Evolutionary conservation across 2,797 vertebrate species (phyloP).

Genomic region (Hypotaenidia philippensis): DNA sequence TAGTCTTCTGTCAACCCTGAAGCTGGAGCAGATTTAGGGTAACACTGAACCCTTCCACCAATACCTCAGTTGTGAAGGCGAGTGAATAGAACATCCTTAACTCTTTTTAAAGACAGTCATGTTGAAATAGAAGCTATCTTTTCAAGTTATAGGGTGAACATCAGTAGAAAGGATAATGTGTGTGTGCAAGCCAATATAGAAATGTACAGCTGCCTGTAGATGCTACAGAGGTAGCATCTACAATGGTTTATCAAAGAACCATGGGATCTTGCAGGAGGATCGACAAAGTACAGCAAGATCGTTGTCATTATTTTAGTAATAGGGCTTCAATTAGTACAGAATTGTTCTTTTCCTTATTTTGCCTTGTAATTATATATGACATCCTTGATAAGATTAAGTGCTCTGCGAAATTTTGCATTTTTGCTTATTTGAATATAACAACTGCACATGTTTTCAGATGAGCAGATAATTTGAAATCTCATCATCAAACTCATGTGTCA

Average conservation of each 20-base stretch:
- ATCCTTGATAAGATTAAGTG: background rate
- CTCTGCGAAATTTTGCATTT: background rate
- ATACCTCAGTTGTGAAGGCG: background rate
- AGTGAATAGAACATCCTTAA: background rate
- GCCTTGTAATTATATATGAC: background rate
- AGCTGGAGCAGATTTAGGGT: background rate
- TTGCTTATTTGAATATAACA: background rate
- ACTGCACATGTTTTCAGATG: background rate
- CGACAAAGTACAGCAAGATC: background rate
- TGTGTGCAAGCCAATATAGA: background rate
- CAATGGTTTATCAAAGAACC: background rate
- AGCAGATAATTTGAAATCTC: conserved; percentile 19
- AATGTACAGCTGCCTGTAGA: background rate
- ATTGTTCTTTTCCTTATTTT: background rate
- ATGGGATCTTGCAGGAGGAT: background rate
- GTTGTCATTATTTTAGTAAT: background rate
- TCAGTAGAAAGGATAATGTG: background rate
- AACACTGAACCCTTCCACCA: background rate
- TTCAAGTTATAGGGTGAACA: background rate
- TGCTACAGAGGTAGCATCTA: background rate
- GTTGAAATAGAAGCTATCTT: background rate
- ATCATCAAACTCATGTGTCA: background rate
- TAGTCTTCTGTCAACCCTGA: background rate
- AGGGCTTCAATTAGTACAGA: background rate
- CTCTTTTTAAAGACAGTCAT: background rate